Evolutionary conservation across 2,113 vertebrate genomes (phyloP).

Genomic region (Psephotus haematonotus): DNA sequence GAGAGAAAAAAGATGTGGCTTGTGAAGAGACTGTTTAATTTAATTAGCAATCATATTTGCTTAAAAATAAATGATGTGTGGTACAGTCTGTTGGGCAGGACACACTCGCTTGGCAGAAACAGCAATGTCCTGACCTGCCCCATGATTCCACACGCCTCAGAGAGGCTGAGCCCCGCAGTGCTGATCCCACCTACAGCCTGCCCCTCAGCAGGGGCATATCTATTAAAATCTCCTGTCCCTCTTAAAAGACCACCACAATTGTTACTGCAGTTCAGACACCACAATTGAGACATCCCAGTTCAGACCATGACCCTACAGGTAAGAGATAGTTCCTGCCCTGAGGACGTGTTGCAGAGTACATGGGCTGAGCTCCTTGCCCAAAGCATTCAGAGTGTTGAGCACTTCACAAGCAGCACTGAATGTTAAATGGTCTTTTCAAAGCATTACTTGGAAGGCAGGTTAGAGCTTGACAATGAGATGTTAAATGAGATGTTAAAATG

Average conservation of each 20-base stretch:
- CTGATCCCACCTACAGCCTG: background rate
- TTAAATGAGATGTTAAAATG: no score
- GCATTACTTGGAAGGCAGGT: background rate
- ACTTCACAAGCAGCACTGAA: background rate
- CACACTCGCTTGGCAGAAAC: background rate
- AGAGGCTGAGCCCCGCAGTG: background rate
- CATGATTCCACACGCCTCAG: background rate
- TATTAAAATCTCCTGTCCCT: background rate
- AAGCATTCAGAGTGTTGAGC: background rate
- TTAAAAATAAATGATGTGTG: background rate
- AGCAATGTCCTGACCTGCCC: background rate
- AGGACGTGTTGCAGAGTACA: fast-evolving
- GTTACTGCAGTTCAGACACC: background rate
- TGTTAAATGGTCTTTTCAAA: background rate
- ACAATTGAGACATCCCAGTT: background rate
- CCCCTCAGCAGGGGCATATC: background rate
- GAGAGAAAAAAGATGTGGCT: background rate
- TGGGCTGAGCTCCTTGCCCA: background rate
- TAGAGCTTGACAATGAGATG: background rate
- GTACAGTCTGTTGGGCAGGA: background rate
- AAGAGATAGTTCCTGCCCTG: background rate
- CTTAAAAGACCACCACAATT: background rate
- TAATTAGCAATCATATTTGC: background rate
- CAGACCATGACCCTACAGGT: fast-evolving
- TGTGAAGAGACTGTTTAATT: background rate